Conservation (phyloP, 2,113 vertebrate species). For the Glareola pratincola region DNA sequence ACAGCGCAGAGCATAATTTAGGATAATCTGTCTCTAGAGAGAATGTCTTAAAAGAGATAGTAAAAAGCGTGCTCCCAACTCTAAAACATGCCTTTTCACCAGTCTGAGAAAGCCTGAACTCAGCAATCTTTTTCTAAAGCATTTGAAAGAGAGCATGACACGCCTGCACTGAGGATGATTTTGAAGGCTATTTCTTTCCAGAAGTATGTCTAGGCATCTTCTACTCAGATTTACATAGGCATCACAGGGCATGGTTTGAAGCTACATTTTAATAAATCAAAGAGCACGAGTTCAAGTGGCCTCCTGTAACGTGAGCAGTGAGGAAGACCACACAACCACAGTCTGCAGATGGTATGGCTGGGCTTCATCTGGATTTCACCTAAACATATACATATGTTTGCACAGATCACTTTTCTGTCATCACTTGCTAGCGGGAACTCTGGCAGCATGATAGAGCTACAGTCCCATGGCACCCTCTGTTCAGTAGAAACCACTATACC, state of each 20-base stretch:
- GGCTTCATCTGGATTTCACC: neutral
- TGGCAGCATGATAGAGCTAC: neutral
- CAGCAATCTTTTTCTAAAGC: neutral
- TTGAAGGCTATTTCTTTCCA: neutral
- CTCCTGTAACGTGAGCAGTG: neutral
- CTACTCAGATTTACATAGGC: neutral
- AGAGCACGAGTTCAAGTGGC: neutral
- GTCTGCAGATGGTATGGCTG: too few relatives aligned
- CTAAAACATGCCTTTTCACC: neutral
- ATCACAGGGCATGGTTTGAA: neutral
- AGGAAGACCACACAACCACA: neutral
- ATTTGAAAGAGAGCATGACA: neutral
- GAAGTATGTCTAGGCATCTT: neutral
- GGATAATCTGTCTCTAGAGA: neutral
- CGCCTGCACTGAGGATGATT: neutral
- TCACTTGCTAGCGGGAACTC: neutral
- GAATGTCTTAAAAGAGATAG: neutral
- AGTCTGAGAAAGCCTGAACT: neutral
- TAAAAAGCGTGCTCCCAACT: neutral
- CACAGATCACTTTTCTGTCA: neutral
- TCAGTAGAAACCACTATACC: neutral
- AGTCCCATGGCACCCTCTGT: neutral
- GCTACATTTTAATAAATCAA: neutral
- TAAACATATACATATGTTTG: neutral
- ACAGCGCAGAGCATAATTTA: neutral